These are phyloP conservation scores for Telenomus remus DNA, from an alignment of 1,140 invertebrate species.

Conservation along the genomic window DNA sequence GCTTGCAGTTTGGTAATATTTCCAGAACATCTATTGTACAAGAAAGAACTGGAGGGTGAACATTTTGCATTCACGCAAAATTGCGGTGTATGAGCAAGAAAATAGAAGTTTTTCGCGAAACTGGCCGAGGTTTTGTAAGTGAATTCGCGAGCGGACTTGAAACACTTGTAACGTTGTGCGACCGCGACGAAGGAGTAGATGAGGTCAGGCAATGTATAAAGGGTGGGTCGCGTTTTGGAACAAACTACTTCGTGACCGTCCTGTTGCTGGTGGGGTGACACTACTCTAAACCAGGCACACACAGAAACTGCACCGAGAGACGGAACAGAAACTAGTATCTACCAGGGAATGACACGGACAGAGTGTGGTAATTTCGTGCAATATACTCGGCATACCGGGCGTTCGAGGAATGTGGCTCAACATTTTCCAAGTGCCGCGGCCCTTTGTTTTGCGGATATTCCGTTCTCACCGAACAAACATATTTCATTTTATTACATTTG, in stretches of 20 bases:
- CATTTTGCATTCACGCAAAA: conserved; percentile 10
- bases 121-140: conserved; percentile 39
- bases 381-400: conserved; percentile 71
- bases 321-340: conserved; percentile 40
- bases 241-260: conserved; percentile 55
- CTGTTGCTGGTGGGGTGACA: conserved; percentile 49
- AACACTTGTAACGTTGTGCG: conserved; percentile 52
- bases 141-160: conserved; percentile 55
- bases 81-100: conserved; percentile 20
- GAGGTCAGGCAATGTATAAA: conserved; percentile 46
- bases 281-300: conserved; percentile 35
- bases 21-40: background rate
- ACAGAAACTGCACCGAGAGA: conserved; percentile 41
- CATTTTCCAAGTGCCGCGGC: conserved; percentile 66
- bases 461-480: conserved; percentile 48
- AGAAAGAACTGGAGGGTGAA: background rate
- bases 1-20: too few species aligned
- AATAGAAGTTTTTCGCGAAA: conserved; percentile 39
- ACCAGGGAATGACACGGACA: conserved; percentile 69
- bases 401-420: conserved; percentile 71
- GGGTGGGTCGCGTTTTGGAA: conserved; percentile 47
- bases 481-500: conserved; percentile 52
- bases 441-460: conserved; percentile 57
- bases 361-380: conserved; percentile 73
- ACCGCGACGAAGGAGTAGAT: conserved; percentile 39